Evolutionary conservation across 1,140 invertebrate genomes (phyloP), one percentile per base, ranked within the genome.

Genomic region (Orius insidiosus): DNA sequence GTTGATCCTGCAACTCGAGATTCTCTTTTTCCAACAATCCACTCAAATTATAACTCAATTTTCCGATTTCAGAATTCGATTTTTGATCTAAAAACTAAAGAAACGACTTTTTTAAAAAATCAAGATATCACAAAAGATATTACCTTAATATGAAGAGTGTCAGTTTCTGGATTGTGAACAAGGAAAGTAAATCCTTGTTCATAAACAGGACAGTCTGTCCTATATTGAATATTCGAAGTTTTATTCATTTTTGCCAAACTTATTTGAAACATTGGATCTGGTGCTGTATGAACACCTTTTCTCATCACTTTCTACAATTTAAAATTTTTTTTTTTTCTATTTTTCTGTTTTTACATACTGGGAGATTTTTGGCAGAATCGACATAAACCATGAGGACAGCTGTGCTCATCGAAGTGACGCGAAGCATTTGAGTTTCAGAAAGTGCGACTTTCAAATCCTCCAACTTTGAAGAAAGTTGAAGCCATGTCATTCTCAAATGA

Each of bases 131-230:
- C 2, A n/a, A 6, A 46, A 36, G 10, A 43, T 49, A 51, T 50
- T 63, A 81, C 79, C 67, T 78, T 77, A 15, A 87, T 63, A 50
- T 82, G 75, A 2, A 95, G 59, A 30, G 77, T 75, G 56, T 92
- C 84, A 41, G 82, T 80, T 58, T 88, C 78, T 0, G 89, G 90
- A 66, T 94, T 89, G 47, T 74, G 72, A 5, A 95, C 77, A 3
- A 95, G 71, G 67, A 94, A 93, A 1, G 85, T 80, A 59, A 92
- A 92, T 10, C 84, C 87, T 63, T 80, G 76, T 59, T 85, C 80
- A 68, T 68, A 74, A 45, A 80, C 72, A 11, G 81, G 82, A 55
- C 76, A 72, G 51, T 76, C 77, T 2, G 77, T 80, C 47, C 80
- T 68, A 65, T 78, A 71, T 50, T 74, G 70, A 42, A 80, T 76